These are phyloP conservation scores for Chlorodrepanis virens DNA, from an alignment of 2,113 vertebrate species.

Conservation along the genomic window DNA sequence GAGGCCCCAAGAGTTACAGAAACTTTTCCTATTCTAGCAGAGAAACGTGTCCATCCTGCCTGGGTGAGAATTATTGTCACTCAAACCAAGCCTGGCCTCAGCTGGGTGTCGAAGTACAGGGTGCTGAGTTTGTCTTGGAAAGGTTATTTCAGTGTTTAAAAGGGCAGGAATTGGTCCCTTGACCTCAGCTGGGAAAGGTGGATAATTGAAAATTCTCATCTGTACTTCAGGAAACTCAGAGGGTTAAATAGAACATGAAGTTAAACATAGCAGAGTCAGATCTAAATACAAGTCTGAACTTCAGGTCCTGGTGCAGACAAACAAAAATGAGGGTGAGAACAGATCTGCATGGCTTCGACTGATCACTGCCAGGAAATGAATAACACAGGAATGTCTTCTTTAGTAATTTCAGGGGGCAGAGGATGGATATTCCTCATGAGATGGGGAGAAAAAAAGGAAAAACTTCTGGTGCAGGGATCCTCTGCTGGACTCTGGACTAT, in stretches of 20 bases:
- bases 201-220: not conserved
- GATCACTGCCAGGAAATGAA: not conserved
- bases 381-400: not conserved
- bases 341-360: not conserved
- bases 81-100: not conserved
- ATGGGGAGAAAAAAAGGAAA: not conserved
- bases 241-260: not conserved
- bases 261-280: not conserved
- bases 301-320: not conserved
- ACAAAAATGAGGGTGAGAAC: not conserved
- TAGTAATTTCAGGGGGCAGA: not conserved
- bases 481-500: not conserved
- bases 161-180: not conserved
- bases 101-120: not conserved
- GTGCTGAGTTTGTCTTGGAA: not conserved
- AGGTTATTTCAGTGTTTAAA: not conserved
- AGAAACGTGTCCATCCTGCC: fast-evolving
- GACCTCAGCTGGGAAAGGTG: not conserved
- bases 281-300: not conserved
- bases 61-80: not conserved
- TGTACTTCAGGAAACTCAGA: not conserved
- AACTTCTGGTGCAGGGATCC: not conserved
- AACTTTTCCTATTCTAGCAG: not conserved
- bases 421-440: not conserved
- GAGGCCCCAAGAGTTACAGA: not conserved